Evolutionary conservation across 2,888 invertebrate species (phyloP).

Genomic region (Emmelina monodactyla): DNA sequence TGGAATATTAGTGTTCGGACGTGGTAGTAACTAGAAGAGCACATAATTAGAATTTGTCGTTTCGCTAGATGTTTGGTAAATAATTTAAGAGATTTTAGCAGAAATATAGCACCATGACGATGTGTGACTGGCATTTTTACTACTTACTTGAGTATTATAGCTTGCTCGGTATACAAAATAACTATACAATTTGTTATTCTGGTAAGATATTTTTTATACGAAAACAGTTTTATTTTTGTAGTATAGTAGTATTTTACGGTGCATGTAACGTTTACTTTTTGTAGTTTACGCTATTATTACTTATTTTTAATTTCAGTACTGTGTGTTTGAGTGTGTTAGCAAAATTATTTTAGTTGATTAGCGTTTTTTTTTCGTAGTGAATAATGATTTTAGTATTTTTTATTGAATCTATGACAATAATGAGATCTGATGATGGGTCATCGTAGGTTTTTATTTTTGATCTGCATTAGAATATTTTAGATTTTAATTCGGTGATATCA

Average conservation of each 20-base stretch:
- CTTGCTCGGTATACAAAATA: conserved; percentile 53
- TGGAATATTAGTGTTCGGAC: conserved; percentile 43
- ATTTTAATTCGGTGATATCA: conserved; percentile 53
- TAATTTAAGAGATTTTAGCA: conserved; percentile 48
- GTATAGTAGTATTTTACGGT: conserved; percentile 54
- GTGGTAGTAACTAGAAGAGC: conserved; percentile 62
- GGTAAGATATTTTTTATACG: conserved; percentile 62
- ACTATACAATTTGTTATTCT: conserved; percentile 61
- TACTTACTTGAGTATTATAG: conserved; percentile 55
- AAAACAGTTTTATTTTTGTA: conserved; percentile 59
- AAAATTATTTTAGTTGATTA: conserved; percentile 62
- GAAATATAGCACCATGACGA: conserved; percentile 20
- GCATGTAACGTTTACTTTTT: conserved; percentile 56
- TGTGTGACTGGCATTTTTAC: conserved; percentile 26
- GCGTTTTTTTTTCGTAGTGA: conserved; percentile 53
- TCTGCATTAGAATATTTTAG: conserved; percentile 49
- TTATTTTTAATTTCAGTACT: conserved; percentile 47
- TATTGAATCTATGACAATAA: conserved; percentile 67
- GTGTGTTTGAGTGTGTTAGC: conserved; percentile 65
- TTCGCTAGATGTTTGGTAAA: conserved; percentile 52
- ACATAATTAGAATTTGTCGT: conserved; percentile 54
- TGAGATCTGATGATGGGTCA: conserved; percentile 63
- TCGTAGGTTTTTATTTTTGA: conserved; percentile 38
- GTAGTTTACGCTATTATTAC: conserved; percentile 51
- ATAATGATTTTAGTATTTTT: conserved; percentile 61